phyloP scores from a whole-genome alignment of 2,888 invertebrate species.

The Ophonus ardosiacus region DNA sequence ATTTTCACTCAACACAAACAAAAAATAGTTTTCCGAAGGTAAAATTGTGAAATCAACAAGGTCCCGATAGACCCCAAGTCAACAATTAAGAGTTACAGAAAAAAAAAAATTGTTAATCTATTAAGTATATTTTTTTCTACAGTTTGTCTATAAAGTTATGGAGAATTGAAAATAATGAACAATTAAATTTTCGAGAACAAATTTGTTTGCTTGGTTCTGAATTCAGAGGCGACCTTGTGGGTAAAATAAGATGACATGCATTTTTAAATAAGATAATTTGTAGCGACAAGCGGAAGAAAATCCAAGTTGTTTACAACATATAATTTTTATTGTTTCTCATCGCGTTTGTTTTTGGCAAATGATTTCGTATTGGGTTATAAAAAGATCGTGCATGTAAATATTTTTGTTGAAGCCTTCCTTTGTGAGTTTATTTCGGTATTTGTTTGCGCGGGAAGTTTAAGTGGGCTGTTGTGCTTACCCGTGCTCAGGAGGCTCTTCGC shows the following conservation, averaged over 20 bases:
- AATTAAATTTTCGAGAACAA: neutral
- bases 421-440: neutral
- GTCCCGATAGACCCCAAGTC: no score
- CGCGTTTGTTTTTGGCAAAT: neutral
- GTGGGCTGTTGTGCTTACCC: conserved; percentile 75
- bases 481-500: conserved; percentile 79
- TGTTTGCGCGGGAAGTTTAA: conserved; percentile 25
- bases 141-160: no score
- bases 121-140: no score
- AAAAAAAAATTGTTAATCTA: no score
- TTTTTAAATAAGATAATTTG: conserved; percentile 59
- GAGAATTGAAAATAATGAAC: neutral
- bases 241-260: conserved; percentile 56
- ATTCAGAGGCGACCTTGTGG: conserved; percentile 55
- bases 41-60: no score
- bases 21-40: no score
- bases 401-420: no score
- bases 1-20: no score
- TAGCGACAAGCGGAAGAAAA: conserved; percentile 20
- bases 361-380: neutral
- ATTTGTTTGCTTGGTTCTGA: conserved; percentile 36
- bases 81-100: no score
- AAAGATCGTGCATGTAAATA: neutral
- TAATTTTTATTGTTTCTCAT: conserved; percentile 1
- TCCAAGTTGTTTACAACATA: neutral